A percentile compares a stretch with the other conserved stretches of the same genome.
Evolutionary conservation across 2,113 vertebrate genomes (phyloP).

Genomic region (Tyrannus savana): DNA sequence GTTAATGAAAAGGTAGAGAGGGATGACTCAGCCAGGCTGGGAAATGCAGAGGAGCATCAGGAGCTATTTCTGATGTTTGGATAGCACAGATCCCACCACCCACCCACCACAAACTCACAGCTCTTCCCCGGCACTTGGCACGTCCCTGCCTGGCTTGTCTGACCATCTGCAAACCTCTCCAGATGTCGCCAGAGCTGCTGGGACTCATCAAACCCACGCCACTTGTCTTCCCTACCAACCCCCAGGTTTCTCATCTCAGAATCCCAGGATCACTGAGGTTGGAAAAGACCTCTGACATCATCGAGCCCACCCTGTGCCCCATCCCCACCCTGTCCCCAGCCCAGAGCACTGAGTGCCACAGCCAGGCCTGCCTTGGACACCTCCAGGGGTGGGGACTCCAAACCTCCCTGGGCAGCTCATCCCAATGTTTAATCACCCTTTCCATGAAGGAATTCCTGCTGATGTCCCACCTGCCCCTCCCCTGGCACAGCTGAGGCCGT

Average conservation of each 20-base stretch:
- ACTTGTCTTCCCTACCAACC: background rate
- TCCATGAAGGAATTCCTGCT: background rate
- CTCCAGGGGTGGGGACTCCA: background rate
- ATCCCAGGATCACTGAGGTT: background rate
- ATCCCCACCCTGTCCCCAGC: background rate
- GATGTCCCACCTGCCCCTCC: background rate
- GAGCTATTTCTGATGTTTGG: background rate
- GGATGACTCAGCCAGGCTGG: background rate
- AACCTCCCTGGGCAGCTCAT: background rate
- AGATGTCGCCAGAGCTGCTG: background rate
- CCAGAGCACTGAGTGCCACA: background rate
- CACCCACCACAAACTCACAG: background rate
- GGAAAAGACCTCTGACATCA: background rate
- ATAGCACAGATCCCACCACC: background rate
- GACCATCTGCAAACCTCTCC: background rate
- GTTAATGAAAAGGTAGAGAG: background rate
- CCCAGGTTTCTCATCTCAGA: background rate
- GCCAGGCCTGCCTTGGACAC: background rate
- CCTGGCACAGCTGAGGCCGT: background rate
- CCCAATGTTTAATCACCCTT: background rate
- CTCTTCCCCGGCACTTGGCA: background rate
- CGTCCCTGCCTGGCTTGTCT: background rate
- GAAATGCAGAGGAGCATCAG: background rate
- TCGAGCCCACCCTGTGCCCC: background rate
- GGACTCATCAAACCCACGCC: background rate